These are phyloP conservation scores for Sycophaga agraensis DNA, from an alignment of 1,140 invertebrate species.

Conservation along the genomic window DNA sequence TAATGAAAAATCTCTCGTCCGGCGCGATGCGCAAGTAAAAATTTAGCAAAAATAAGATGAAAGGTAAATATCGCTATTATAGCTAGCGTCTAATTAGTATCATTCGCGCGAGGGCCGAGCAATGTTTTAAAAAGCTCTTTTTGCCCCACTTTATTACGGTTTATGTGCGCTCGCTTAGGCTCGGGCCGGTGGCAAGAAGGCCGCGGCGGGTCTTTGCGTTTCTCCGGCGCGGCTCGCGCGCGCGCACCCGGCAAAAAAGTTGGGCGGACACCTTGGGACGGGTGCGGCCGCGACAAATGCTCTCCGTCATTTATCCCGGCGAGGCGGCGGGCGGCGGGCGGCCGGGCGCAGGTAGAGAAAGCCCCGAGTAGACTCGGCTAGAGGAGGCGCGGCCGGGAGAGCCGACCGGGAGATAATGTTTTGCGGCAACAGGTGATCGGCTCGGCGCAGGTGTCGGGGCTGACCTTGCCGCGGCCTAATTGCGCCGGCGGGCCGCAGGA, in stretches of 20 bases:
- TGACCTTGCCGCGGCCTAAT: conserved; percentile 51
- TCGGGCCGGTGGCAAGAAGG: background rate
- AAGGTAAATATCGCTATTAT: background rate
- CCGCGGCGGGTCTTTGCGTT: background rate
- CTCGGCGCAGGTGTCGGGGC: conserved; percentile 57
- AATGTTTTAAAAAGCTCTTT: background rate
- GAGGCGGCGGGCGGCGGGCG: conserved; percentile 48
- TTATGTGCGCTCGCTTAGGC: background rate
- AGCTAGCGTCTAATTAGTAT: background rate
- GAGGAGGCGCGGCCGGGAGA: conserved; percentile 30
- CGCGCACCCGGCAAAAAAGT: conserved; percentile 27
- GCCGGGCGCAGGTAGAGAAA: conserved; percentile 42
- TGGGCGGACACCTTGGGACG: conserved; percentile 27
- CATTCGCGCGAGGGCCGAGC: background rate
- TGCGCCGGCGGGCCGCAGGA: conserved; percentile 34
- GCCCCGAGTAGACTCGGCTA: conserved; percentile 24
- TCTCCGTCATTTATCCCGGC: conserved; percentile 50
- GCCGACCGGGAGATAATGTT: conserved; percentile 51
- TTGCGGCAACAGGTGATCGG: conserved; percentile 59
- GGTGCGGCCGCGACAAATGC: conserved; percentile 38
- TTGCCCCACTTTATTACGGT: background rate
- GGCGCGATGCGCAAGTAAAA: no score
- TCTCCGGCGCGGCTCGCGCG: background rate
- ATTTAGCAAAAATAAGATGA: background rate
- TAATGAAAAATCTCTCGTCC: no score